These are phyloP conservation scores for Percopsis omiscomaycus DNA, from an alignment of 2,797 vertebrate genomes.

Conservation along the genomic window DNA sequence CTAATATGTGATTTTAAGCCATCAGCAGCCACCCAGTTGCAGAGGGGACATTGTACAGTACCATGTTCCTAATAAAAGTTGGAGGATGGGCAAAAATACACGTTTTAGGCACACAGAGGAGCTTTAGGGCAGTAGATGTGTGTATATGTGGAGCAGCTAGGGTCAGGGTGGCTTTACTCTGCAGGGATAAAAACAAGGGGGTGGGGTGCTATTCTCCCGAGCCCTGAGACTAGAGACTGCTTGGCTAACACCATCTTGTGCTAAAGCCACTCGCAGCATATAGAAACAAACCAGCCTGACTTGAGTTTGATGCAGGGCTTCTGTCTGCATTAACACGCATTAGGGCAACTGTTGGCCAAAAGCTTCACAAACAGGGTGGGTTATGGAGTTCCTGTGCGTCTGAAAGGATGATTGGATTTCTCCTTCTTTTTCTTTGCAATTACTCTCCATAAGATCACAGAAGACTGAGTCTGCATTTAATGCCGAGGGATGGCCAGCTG, in stretches of 20 bases:
- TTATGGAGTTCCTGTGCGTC: slow-evolving; percentile 17
- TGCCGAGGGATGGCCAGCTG: slow-evolving; percentile 44
- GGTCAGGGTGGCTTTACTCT: slow-evolving; percentile 18
- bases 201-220: no score
- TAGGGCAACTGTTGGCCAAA: background rate
- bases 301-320: background rate
- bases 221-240: background rate
- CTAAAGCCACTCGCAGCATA: slow-evolving; percentile 1
- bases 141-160: slow-evolving; percentile 6
- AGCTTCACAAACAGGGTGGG: background rate
- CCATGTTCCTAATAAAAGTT: background rate
- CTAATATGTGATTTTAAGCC: slow-evolving; percentile 13
- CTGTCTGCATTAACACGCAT: background rate
- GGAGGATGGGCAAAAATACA: background rate
- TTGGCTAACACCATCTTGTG: background rate
- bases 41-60: slow-evolving; percentile 10
- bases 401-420: slow-evolving; percentile 17
- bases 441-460: background rate
- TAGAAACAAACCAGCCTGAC: background rate
- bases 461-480: slow-evolving; percentile 24
- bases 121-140: background rate
- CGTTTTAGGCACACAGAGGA: background rate
- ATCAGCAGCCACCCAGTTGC: slow-evolving; percentile 16
- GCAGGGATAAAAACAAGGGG: slow-evolving; percentile 10
- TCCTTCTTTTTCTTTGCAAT: background rate